Evolutionary conservation across 2,113 vertebrate genomes (phyloP).

Genomic region (Proterorhinus semilunaris): DNA sequence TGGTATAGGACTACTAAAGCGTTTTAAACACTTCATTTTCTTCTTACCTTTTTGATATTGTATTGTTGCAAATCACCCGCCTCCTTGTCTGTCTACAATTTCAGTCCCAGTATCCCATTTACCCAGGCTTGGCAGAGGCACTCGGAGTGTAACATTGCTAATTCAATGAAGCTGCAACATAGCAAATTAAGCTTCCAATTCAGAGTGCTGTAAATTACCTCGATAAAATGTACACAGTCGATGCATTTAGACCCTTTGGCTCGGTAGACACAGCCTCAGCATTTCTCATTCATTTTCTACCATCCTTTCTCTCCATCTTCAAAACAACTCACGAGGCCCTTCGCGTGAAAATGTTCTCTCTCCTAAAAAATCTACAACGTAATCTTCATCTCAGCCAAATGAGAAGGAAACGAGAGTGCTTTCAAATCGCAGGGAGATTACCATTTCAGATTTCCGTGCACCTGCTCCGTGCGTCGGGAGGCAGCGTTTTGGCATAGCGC

Average conservation of each 20-base stretch:
- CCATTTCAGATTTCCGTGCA: conserved; percentile 2
- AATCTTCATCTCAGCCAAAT: not conserved
- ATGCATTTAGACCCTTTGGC: not conserved
- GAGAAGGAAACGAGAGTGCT: conserved; percentile 3
- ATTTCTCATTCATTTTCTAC: not conserved
- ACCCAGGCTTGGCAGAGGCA: too few relatives aligned
- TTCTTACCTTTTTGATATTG: too few relatives aligned
- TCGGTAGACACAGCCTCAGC: not conserved
- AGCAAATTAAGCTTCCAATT: not conserved
- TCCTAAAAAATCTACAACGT: not conserved
- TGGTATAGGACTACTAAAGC: too few relatives aligned
- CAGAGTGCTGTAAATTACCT: not conserved
- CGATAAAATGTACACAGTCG: not conserved
- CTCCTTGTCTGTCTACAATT: too few relatives aligned
- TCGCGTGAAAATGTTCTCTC: not conserved
- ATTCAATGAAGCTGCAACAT: too few relatives aligned
- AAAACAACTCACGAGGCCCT: not conserved
- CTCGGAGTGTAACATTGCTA: too few relatives aligned
- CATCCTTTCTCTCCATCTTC: not conserved
- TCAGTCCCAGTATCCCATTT: too few relatives aligned
- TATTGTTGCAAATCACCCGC: too few relatives aligned
- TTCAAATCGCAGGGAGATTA: not conserved
- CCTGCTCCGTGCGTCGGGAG: conserved; percentile 11
- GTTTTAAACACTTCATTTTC: too few relatives aligned
- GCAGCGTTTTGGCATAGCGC: conserved; percentile 8